Conservation (phyloP, 2,113 vertebrate species). For the Macroglossus sobrinus region DNA sequence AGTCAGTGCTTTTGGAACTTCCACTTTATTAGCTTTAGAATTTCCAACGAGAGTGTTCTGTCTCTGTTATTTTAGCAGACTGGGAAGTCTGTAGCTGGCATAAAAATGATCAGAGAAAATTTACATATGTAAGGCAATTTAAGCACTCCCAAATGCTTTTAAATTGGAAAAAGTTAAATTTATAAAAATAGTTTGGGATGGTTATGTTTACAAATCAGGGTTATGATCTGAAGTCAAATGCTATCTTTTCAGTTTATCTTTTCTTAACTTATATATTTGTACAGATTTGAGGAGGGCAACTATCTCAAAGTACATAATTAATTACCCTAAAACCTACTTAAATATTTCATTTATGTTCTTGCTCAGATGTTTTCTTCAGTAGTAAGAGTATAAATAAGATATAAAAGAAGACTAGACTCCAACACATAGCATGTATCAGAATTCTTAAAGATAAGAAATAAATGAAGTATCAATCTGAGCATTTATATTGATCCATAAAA, state of each 20-base stretch:
- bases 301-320: background rate
- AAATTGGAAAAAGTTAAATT: background rate
- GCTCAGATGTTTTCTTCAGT: background rate
- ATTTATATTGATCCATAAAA: background rate
- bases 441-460: background rate
- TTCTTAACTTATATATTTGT: background rate
- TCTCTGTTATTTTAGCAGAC: background rate
- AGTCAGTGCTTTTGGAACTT: background rate
- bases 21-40: background rate
- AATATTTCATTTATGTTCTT: background rate
- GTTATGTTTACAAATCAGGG: background rate
- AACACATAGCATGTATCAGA: background rate
- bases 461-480: background rate
- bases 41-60: background rate
- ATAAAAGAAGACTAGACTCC: rapidly evolving
- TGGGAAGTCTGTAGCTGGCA: background rate
- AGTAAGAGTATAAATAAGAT: background rate
- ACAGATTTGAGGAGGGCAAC: background rate
- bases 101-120: background rate
- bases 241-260: background rate
- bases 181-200: background rate
- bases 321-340: background rate
- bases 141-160: background rate
- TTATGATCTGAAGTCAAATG: background rate
- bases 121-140: background rate